Conservation (phyloP, 92 coral and sea anemone genomes). For the Meandrina meandrites region DNA sequence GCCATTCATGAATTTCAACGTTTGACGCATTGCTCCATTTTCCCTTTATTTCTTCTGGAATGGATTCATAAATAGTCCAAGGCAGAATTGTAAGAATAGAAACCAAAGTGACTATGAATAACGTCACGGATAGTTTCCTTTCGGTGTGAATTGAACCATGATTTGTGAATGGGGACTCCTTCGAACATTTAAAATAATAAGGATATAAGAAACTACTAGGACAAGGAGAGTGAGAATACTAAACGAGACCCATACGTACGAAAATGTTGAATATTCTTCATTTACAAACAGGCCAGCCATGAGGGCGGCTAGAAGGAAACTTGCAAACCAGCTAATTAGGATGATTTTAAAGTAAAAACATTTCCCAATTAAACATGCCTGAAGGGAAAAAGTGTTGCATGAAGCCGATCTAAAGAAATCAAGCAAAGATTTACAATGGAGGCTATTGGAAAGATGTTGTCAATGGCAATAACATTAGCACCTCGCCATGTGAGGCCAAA, state of each 20-base stretch:
- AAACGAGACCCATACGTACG: background rate
- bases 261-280: no score
- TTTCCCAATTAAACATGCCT: slow-evolving; percentile 5
- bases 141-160: background rate
- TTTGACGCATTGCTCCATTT: no score
- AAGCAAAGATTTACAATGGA: background rate
- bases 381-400: slow-evolving; percentile 22
- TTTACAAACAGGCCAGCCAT: no score
- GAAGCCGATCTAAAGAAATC: slow-evolving; percentile 2
- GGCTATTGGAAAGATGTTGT: background rate
- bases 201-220: background rate
- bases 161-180: background rate
- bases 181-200: background rate
- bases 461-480: no score
- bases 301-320: background rate
- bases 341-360: slow-evolving; percentile 10
- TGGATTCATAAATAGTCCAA: background rate
- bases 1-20: no score
- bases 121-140: slow-evolving; percentile 12
- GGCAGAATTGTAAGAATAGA: slow-evolving; percentile 10
- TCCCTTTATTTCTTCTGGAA: no score
- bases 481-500: background rate
- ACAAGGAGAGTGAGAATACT: background rate
- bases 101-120: slow-evolving; percentile 7
- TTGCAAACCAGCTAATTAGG: background rate